Conservation (phyloP, 2,113 vertebrate species). For the Plecotus auritus region DNA sequence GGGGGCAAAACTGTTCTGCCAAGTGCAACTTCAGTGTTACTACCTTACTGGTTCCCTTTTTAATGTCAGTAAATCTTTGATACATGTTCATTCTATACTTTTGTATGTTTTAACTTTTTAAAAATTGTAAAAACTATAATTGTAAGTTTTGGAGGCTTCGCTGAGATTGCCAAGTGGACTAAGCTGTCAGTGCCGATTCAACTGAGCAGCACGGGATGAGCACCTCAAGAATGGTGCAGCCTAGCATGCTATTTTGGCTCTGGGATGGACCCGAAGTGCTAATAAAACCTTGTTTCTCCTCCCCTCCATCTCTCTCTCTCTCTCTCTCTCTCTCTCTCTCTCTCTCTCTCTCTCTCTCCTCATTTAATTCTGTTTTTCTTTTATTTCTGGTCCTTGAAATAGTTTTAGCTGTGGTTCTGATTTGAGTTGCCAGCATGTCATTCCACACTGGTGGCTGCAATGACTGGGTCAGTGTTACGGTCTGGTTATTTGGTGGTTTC, state of each 20-base stretch:
- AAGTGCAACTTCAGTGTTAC: background rate
- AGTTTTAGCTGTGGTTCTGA: background rate
- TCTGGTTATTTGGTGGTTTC: background rate
- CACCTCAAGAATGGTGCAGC: background rate
- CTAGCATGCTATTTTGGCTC: background rate
- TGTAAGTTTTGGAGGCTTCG: background rate
- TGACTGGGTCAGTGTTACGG: too few relatives aligned
- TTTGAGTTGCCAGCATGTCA: too few relatives aligned
- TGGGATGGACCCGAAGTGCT: background rate
- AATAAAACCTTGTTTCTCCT: background rate
- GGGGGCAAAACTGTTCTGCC: background rate
- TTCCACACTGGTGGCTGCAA: background rate
- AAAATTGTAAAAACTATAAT: background rate
- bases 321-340: background rate
- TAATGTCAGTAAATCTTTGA: background rate
- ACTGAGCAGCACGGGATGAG: accelerated
- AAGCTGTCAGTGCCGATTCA: background rate
- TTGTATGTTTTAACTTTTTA: background rate
- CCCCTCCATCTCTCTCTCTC: background rate
- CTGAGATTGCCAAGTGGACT: background rate
- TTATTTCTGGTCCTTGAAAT: background rate
- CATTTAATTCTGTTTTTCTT: background rate
- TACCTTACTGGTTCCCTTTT: background rate
- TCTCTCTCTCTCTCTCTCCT: background rate
- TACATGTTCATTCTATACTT: background rate